phyloP scores from a whole-genome alignment of 2,113 vertebrate genomes.

The Eidolon helvum region DNA sequence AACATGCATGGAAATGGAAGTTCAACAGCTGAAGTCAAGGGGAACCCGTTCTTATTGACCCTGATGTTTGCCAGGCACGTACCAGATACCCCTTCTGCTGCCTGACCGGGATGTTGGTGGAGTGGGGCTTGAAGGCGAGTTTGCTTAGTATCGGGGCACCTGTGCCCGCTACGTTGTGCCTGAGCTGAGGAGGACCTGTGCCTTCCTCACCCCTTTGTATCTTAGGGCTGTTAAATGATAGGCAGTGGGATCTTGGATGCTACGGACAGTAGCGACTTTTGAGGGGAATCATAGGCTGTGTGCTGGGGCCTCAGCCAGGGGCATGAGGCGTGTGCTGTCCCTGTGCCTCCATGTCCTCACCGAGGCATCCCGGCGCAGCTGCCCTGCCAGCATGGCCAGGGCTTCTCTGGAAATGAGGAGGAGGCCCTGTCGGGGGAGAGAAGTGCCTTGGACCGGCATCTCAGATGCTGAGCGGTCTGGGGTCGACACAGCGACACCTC shows the following conservation, averaged over 20 bases:
- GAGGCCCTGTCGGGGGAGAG: no score
- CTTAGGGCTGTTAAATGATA: not conserved
- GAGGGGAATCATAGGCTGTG: not conserved
- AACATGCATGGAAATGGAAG: not conserved
- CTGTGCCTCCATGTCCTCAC: not conserved
- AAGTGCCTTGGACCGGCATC: not conserved
- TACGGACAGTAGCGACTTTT: not conserved
- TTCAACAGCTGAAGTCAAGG: accelerated
- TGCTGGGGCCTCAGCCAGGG: not conserved
- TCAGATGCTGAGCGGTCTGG: not conserved
- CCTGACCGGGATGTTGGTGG: accelerated
- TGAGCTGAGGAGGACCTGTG: not conserved
- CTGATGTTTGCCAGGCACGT: not conserved
- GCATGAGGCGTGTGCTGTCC: not conserved
- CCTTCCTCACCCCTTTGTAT: no score
- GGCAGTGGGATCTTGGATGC: not conserved
- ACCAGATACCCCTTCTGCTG: not conserved
- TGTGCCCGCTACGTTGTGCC: no score
- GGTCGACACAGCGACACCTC: not conserved
- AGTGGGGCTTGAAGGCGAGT: not conserved
- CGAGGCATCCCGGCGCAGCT: no score
- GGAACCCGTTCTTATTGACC: accelerated
- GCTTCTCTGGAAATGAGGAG: not conserved
- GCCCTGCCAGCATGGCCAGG: accelerated
- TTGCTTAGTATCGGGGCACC: not conserved